Percentiles rank a stretch among this genome's conserved stretches.
phyloP scores from a whole-genome alignment of 92 coral and sea anemone species.

The Epizoanthus ramosus region DNA sequence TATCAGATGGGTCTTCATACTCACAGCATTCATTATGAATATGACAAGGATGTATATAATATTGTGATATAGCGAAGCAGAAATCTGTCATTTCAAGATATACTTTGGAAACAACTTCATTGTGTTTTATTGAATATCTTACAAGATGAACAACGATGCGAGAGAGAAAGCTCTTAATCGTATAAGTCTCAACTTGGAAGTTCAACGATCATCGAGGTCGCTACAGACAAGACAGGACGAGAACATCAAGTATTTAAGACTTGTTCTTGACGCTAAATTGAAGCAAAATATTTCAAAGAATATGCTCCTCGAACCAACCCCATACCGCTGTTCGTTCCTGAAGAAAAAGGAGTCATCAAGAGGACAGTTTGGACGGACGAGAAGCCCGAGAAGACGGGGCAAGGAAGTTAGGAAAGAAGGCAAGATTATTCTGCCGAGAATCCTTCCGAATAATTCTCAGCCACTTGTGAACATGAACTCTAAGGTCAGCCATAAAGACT shows the following conservation, averaged over 20 bases:
- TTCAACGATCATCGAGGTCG: neutral
- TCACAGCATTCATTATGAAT: no score
- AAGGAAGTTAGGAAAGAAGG: neutral
- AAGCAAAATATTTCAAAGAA: slow-evolving; percentile 47
- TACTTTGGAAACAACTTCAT: neutral
- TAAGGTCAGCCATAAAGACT: neutral
- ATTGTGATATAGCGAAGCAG: no score
- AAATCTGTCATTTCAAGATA: no score
- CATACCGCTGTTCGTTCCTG: slow-evolving; percentile 59
- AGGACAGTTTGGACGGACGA: neutral
- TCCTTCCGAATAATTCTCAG: slow-evolving; percentile 1
- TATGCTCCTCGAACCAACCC: slow-evolving; percentile 50
- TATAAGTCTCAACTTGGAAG: neutral
- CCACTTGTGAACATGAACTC: slow-evolving; percentile 13
- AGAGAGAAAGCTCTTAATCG: neutral
- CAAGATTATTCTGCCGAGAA: neutral
- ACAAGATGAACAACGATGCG: slow-evolving; percentile 9
- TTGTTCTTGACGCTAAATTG: slow-evolving; percentile 41
- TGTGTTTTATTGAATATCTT: neutral
- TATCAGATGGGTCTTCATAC: no score
- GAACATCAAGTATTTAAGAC: slow-evolving; percentile 16
- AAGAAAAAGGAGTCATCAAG: slow-evolving; percentile 7
- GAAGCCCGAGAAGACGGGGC: neutral
- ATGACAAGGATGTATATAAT: no score
- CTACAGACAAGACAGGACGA: neutral